Evolutionary conservation across 1,140 invertebrate species (phyloP).

Genomic region (Hylyphantes graminicola): DNA sequence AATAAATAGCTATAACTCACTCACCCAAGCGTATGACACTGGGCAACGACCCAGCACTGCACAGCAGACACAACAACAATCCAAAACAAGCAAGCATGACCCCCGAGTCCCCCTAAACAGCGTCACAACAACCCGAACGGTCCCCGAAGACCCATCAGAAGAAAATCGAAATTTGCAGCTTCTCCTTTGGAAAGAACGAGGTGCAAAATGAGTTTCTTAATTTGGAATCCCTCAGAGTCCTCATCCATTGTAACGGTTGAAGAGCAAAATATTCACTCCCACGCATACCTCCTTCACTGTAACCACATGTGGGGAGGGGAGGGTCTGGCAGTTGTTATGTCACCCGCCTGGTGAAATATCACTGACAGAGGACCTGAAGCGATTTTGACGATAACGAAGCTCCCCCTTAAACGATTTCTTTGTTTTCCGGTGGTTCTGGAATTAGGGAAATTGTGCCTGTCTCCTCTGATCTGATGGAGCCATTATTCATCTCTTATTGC

Average conservation of each 20-base stretch:
- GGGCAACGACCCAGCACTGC: background rate
- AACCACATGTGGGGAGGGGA: background rate
- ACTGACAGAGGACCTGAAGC: background rate
- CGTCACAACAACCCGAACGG: too few species aligned
- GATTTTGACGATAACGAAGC: too few species aligned
- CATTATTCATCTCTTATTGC: too few species aligned
- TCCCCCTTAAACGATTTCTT: too few species aligned
- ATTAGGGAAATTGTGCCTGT: too few species aligned
- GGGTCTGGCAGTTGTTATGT: background rate
- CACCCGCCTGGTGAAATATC: slow-evolving; percentile 2
- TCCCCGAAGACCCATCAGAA: too few species aligned
- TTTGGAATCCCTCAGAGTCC: slow-evolving; percentile 30
- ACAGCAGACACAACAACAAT: slow-evolving; percentile 1
- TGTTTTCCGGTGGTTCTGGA: too few species aligned
- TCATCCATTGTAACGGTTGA: slow-evolving; percentile 6
- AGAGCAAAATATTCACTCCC: background rate
- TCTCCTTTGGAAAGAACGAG: too few species aligned
- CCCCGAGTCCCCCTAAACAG: background rate
- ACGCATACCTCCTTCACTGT: background rate
- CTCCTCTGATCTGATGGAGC: too few species aligned
- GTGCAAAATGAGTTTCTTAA: slow-evolving; percentile 37
- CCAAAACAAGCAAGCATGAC: background rate
- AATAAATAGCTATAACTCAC: background rate
- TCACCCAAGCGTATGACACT: slow-evolving; percentile 38
- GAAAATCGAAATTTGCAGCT: too few species aligned